Conservation (phyloP, 2,113 vertebrate species). For the Anser brachyrhynchus region DNA sequence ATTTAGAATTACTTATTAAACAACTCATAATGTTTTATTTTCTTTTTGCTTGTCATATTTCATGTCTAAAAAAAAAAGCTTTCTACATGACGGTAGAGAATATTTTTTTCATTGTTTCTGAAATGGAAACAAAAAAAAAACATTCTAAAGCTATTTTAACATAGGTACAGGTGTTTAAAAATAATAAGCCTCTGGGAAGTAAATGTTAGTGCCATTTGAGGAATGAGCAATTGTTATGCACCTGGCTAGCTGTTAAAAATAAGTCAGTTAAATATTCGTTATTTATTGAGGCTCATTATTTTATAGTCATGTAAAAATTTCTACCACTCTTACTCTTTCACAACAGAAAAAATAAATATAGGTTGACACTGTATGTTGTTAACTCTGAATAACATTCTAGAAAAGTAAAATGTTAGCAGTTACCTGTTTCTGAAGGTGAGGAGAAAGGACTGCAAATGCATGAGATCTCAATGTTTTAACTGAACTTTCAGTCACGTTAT, state of each 20-base stretch:
- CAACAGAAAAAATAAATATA: neutral
- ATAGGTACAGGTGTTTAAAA: neutral
- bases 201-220: neutral
- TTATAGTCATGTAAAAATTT: neutral
- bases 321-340: neutral
- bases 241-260: neutral
- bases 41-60: neutral
- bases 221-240: neutral
- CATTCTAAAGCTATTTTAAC: neutral
- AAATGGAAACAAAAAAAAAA: neutral
- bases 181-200: neutral
- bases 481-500: neutral
- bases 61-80: neutral
- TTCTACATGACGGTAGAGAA: neutral
- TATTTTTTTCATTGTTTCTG: neutral
- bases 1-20: neutral
- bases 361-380: neutral
- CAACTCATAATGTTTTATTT: neutral
- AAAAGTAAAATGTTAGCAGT: neutral
- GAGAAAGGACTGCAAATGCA: neutral
- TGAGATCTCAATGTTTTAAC: neutral
- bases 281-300: neutral
- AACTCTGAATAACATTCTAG: neutral
- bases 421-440: neutral
- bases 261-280: neutral